Evolutionary conservation across 1,140 invertebrate genomes (phyloP), one percentile per base, ranked within the genome.

Genomic region (Oppia nitens): DNA sequence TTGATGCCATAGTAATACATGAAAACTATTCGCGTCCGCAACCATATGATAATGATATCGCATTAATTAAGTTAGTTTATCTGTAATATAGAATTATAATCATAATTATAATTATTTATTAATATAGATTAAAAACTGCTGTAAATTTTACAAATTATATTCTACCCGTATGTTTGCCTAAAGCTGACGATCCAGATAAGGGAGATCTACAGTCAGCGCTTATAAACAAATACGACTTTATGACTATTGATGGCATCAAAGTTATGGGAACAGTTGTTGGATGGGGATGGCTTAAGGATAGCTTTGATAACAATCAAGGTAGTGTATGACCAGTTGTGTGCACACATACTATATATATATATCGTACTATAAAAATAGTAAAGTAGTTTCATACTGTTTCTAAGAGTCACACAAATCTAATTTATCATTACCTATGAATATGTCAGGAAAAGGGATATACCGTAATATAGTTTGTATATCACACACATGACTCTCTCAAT

Each of bases 141-240:
- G 74, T 87, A 20, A 66, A 67, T 47, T 89, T 84, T 79, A 79
- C 77, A 1, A 73, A 77, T 28, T 76, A 74, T 53, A 76, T 84
- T 24, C 72, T 77, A 66, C 85, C 85, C 9, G 81, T 81, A 11
- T 90, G 87, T 71, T 71, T 90, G 24, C 82, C 83, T 17, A 52
- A 56, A 12, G 25, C 48, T 14, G 25, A 21, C 1, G 32, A 50
- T 12, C 17, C 45, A 11, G n/a, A 24, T 11, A 9, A 27, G 6
- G 55, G 27, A 29, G 23, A 32, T 27, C 21, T 6, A 0, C 45
- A 58, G 60, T 12, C 14, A 23, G 26, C 40, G 2, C n/a, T n/a
- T n/a, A n/a, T n/a, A n/a, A n/a, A n/a, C n/a, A n/a, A n/a, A n/a
- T n/a, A n/a, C n/a, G n/a, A n/a, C n/a, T n/a, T n/a, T n/a, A n/a